Percentiles rank a stretch among this genome's conserved stretches.
Conservation (phyloP, 2,797 vertebrate species). For the Aplochiton taeniatus region DNA sequence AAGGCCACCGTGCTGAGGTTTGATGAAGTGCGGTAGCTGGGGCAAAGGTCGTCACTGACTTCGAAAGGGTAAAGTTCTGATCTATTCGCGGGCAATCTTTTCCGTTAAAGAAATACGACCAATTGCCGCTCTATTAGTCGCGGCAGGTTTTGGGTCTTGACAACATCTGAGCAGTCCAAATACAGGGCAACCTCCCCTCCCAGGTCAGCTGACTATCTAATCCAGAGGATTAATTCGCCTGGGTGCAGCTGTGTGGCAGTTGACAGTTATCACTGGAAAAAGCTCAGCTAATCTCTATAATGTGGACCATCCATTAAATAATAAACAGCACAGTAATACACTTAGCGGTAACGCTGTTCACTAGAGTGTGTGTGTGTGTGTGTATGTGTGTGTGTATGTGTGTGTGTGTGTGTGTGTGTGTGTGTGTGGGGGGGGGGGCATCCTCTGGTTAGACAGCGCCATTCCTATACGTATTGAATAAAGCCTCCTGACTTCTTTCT, state of each 20-base stretch:
- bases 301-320: constrained; percentile 33
- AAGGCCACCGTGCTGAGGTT: background rate
- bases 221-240: constrained; percentile 29
- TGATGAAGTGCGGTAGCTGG: too few species aligned
- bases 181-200: background rate
- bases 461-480: too few species aligned
- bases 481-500: too few species aligned
- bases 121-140: too few species aligned
- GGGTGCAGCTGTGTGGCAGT: constrained; percentile 36
- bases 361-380: too few species aligned
- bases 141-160: background rate
- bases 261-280: constrained; percentile 22
- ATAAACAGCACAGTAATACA: constrained; percentile 21
- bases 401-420: too few species aligned
- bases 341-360: background rate
- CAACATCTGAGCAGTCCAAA: background rate
- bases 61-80: too few species aligned
- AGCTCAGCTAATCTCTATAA: constrained; percentile 35
- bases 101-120: too few species aligned
- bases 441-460: too few species aligned
- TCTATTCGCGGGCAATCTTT: too few species aligned
- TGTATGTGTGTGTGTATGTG: too few species aligned
- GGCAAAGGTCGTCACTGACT: too few species aligned
- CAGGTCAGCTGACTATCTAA: background rate
- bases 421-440: background rate